Evolutionary conservation across 2,888 invertebrate species (phyloP).

Genomic region (Labia minor): DNA sequence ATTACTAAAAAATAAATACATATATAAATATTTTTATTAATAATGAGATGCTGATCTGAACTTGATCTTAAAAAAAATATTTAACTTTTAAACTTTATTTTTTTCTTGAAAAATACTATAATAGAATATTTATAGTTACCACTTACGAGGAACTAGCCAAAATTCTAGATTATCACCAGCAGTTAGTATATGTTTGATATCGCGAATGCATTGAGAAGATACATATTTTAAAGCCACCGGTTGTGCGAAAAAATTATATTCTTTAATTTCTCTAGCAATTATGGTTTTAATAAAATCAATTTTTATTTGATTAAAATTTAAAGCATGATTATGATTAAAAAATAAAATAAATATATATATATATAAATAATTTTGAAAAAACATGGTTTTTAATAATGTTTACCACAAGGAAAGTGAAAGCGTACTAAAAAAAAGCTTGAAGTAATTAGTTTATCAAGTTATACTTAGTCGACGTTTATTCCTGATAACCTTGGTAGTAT

Average conservation of each 20-base stretch:
- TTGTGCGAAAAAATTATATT: background rate
- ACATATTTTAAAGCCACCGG: background rate
- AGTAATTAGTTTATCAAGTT: too few relatives aligned
- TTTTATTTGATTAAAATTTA: background rate
- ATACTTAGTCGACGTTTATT: too few relatives aligned
- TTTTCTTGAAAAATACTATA: background rate
- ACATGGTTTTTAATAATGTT: too few relatives aligned
- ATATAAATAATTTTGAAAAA: background rate
- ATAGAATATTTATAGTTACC: too few relatives aligned
- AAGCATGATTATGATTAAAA: background rate
- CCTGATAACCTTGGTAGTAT: too few relatives aligned
- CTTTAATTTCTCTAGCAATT: background rate
- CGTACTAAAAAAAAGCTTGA: too few relatives aligned
- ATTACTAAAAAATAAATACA: background rate
- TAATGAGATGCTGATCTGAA: too few relatives aligned
- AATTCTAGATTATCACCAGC: background rate
- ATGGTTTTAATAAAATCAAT: background rate
- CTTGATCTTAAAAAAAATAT: too few relatives aligned
- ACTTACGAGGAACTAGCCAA: background rate
- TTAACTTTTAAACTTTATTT: too few relatives aligned
- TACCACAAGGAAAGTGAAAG: too few relatives aligned
- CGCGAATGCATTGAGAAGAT: background rate
- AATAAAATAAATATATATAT: background rate
- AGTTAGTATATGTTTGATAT: background rate
- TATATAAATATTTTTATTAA: too few relatives aligned